Conservation (phyloP, 2,888 invertebrate genomes). For the Nephrocerus scutellatus region DNA sequence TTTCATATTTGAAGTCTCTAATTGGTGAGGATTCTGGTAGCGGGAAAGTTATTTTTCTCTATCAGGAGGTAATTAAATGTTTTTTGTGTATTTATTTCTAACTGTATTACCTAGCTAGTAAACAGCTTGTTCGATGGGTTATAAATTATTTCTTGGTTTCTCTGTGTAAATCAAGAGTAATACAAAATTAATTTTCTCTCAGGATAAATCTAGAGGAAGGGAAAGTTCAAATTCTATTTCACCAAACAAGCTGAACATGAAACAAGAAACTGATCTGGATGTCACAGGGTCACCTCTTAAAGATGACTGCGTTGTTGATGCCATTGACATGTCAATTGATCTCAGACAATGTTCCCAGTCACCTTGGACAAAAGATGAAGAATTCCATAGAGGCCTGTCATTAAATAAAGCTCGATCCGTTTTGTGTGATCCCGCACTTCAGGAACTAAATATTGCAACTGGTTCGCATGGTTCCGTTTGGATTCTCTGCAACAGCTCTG, state of each 20-base stretch:
- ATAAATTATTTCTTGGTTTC: no score
- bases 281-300: conserved; percentile 45
- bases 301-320: conserved; percentile 40
- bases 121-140: no score
- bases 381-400: conserved; percentile 34
- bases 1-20: conserved; percentile 32
- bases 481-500: conserved; percentile 58
- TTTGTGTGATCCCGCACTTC: conserved; percentile 32
- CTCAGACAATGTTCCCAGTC: conserved; percentile 25
- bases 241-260: conserved; percentile 25
- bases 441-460: conserved; percentile 19
- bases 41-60: conserved; percentile 33
- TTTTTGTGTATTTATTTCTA: conserved; percentile 14
- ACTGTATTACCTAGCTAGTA: background rate
- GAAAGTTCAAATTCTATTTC: conserved; percentile 20
- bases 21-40: conserved; percentile 25
- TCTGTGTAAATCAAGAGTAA: no score
- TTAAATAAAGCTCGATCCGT: conserved; percentile 33
- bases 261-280: conserved; percentile 26
- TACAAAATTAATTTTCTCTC: no score
- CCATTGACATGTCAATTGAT: conserved; percentile 37
- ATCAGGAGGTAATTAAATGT: conserved; percentile 24
- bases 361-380: conserved; percentile 40
- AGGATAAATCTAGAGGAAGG: no score
- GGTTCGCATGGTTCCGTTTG: conserved; percentile 44